Evolutionary conservation across 2,797 vertebrate species (phyloP), one percentile per base, ranked within the genome.

Genomic region (Alca torda): DNA sequence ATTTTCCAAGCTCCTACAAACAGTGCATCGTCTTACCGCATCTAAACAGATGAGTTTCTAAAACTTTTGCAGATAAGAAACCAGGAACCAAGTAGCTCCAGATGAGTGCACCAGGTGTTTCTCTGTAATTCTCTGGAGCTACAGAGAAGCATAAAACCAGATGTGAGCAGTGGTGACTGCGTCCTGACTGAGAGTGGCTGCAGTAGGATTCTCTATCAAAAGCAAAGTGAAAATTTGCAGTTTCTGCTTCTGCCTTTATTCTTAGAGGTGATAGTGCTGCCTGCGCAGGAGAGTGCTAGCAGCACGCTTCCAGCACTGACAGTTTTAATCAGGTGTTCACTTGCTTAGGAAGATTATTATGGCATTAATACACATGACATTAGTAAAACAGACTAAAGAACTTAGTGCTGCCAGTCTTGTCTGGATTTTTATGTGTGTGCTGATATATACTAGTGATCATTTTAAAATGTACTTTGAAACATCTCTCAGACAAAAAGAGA

Each of bases 71-170:
- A 83, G 64, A 26, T 53, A 21, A 57, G 79, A 43, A 59, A 84
- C 59, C 59, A 64, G 80, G 67, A 73, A 74, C 56, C 43, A 20
- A 53, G 70, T 30, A 82, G 77, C 56, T 94, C 56, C 91, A 92
- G 76, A 75, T 7, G 50, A 73, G 68, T 4, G 4, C 33, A 60
- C 48, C 75, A 59, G 69, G 50, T 89, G 72, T 96, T 89, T 68
- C 69, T 85, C 21, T 76, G 56, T 70, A 30, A 45, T 85, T 84
- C 72, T 91, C 68, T 94, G 82, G 46, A 93, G 85, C 87, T 84
- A 3, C 53, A 81, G 87, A 83, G 88, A 76, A 94, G 63, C 56
- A 10, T 56, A 94, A 91, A 93, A 56, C 59, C 94, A 96, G 87
- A 73, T 75, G 85, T 61, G 87, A 88, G 82, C 89, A 63, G 65